phyloP scores from a whole-genome alignment of 2,888 invertebrate species.

The Drosophila cognata region DNA sequence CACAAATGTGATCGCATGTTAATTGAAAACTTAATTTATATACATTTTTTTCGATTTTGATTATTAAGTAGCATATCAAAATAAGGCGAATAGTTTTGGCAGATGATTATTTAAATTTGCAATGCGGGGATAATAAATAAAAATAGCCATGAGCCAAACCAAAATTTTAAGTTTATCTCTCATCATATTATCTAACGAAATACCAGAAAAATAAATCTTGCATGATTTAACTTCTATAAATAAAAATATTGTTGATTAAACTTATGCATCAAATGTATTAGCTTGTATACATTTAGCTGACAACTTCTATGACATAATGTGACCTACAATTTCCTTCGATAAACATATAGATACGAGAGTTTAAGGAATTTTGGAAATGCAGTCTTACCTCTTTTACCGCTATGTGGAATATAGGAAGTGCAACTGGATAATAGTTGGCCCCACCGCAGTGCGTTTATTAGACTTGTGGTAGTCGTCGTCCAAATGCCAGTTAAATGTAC shows the following conservation, averaged over 20 bases:
- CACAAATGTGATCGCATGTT: not conserved
- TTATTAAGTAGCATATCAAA: not conserved
- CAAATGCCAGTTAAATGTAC: constrained; percentile 48
- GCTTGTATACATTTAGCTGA: not conserved
- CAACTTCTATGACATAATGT: constrained; percentile 7
- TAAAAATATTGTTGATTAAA: not conserved
- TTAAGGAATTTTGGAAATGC: constrained; percentile 37
- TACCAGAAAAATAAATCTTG: not conserved
- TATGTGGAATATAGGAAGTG: constrained; percentile 50
- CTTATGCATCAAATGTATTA: too few species aligned
- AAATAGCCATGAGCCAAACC: too few species aligned
- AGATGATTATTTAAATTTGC: not conserved
- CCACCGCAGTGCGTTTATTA: constrained; percentile 44
- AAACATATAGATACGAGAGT: constrained; percentile 10
- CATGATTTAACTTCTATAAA: not conserved
- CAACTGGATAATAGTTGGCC: constrained; percentile 37
- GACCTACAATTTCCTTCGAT: constrained; percentile 31
- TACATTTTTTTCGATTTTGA: too few species aligned
- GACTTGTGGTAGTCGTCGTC: constrained; percentile 9
- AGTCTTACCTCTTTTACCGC: constrained; percentile 47
- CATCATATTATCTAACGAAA: not conserved
- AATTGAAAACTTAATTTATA: not conserved
- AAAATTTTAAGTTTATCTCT: too few species aligned
- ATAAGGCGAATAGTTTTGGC: not conserved
- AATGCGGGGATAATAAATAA: not conserved